Evolutionary conservation across 2,113 vertebrate species (phyloP), one percentile per base, ranked within the genome.

Genomic region (Porphyrio hochstetteri): DNA sequence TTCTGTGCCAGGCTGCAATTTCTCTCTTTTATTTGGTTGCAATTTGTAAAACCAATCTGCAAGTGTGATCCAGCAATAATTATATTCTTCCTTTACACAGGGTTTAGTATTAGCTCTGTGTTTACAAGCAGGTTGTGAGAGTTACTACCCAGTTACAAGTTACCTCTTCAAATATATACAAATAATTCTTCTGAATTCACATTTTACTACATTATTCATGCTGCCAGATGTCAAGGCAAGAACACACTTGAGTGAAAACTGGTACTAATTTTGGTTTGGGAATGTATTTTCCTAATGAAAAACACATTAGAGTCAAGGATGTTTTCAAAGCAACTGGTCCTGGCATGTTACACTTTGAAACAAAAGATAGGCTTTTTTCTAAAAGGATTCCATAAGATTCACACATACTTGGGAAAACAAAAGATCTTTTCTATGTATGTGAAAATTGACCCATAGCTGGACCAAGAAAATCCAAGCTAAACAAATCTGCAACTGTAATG

Each of bases 341-440:
- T 91, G 91, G 48, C 72, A 53, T 5, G 13, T 15, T 50, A n/a
- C n/a, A 29, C 15, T 55, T 84, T 59, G 80, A 92, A 96, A 94
- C 61, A 65, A 63, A 82, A 84, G 81, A 81, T 35, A 38, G 1
- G 27, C 1, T 72, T 72, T n/a, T 42, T 68, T 52, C 65, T 72
- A 2, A 46, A 76, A 92, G 40, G 50, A 95, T 93, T 96, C 88
- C 92, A 48, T 46, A 61, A 94, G 75, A 93, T 95, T 96, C 94
- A 91, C 65, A 92, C 81, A 87, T 94, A 67, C 28, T 91, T 79
- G 82, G 61, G 92, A 57, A 90, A 88, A 97, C 91, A 96, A 95
- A 91, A 93, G 77, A 28, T 35, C 92, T 96, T 91, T 92, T 94
- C 78, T 95, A 3, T 13, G 38, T 24, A 44, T 91, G 81, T 67